Evolutionary conservation across 2,888 invertebrate species (phyloP).

Genomic region (Morinoia aosen): DNA sequence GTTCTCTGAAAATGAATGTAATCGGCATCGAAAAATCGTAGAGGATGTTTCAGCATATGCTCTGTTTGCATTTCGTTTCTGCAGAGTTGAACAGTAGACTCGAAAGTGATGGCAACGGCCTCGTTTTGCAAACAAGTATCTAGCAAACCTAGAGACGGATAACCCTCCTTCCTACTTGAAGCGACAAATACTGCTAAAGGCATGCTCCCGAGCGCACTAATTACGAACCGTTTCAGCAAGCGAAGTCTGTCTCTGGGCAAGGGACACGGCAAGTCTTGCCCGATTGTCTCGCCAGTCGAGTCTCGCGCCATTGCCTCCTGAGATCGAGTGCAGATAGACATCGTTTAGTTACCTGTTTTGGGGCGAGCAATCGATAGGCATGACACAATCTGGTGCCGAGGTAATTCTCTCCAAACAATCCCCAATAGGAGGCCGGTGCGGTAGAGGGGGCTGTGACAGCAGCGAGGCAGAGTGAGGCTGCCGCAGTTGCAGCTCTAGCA

Average conservation of each 20-base stretch:
- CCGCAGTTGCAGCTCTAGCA: background rate
- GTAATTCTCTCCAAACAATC: constrained; percentile 46
- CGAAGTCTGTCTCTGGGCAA: background rate
- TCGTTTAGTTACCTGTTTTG: constrained; percentile 43
- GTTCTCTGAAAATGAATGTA: too few species aligned
- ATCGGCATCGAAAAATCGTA: background rate
- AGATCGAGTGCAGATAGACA: constrained; percentile 48
- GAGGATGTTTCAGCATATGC: background rate
- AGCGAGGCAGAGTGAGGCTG: background rate
- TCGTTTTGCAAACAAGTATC: background rate
- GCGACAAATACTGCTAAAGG: background rate
- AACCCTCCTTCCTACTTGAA: background rate
- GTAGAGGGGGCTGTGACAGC: background rate
- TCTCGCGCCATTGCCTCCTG: constrained; percentile 4
- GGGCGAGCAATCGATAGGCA: constrained; percentile 42
- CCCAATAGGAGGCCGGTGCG: background rate
- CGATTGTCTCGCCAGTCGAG: constrained; percentile 4
- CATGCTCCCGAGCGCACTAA: background rate
- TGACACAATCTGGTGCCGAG: constrained; percentile 46
- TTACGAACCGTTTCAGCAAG: background rate
- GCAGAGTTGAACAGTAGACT: background rate
- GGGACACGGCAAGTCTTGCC: background rate
- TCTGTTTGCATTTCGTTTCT: background rate
- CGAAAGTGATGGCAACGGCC: background rate
- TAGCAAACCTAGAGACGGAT: background rate